Evolutionary conservation across 2,888 invertebrate species (phyloP).

Genomic region (Machimus rusticus): DNA sequence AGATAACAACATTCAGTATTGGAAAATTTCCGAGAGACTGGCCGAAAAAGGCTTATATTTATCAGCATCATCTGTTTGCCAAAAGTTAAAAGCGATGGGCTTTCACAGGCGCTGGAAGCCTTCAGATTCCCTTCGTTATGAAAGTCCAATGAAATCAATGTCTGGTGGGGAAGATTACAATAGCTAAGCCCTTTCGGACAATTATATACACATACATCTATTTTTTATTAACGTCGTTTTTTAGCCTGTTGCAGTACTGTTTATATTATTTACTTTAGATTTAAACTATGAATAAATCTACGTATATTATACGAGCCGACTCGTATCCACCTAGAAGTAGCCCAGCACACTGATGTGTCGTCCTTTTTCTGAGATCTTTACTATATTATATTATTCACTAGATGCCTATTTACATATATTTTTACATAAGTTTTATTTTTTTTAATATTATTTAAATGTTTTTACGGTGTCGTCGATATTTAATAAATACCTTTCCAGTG

Average conservation of each 20-base stretch:
- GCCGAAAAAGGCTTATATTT: slow-evolving; percentile 61
- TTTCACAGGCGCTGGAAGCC: slow-evolving; percentile 60
- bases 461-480: slow-evolving; percentile 15
- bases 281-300: not conserved
- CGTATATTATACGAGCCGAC: not conserved
- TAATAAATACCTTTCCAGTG: not conserved
- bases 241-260: not conserved
- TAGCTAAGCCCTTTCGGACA: slow-evolving; percentile 13
- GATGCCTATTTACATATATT: not conserved
- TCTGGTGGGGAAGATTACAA: slow-evolving; percentile 16
- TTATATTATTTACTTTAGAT: not conserved
- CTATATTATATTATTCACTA: not conserved
- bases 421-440: not conserved
- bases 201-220: not conserved
- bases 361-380: not conserved
- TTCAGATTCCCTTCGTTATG: not conserved
- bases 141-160: not conserved
- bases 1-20: slow-evolving; percentile 61
- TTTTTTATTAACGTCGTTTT: slow-evolving; percentile 11
- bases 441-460: slow-evolving; percentile 8
- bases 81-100: slow-evolving; percentile 61
- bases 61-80: slow-evolving; percentile 62
- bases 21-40: slow-evolving; percentile 61
- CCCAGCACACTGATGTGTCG: not conserved
- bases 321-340: not conserved